phyloP scores from a whole-genome alignment of 2,888 invertebrate genomes.

The Rhyacophila evoluta region DNA sequence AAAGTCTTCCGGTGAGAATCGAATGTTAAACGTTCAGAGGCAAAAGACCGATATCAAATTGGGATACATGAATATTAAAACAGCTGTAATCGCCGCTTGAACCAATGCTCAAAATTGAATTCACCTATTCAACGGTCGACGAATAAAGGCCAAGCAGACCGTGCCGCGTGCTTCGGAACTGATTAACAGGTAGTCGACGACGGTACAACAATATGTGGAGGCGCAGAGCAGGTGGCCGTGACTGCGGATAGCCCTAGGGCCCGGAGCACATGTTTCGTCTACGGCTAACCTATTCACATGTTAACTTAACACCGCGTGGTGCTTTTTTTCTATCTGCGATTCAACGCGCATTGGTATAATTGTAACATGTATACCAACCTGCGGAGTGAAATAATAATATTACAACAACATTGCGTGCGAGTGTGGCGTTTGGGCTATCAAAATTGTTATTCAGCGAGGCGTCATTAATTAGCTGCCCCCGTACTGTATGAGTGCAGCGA shows the following conservation, averaged over 20 bases:
- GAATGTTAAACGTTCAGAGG: too few relatives aligned
- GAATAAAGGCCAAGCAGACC: slow-evolving; percentile 7
- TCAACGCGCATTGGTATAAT: background rate
- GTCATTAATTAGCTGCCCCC: slow-evolving; percentile 13
- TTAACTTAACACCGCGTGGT: slow-evolving; percentile 2
- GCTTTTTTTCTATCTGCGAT: slow-evolving; percentile 12
- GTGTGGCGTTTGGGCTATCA: slow-evolving; percentile 9
- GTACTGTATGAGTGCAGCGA: background rate
- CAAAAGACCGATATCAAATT: too few relatives aligned
- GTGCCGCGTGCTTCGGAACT: background rate
- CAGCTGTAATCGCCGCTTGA: background rate
- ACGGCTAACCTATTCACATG: slow-evolving; percentile 8
- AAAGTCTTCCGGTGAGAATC: too few relatives aligned
- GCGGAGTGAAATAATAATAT: background rate
- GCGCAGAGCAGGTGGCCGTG: slow-evolving; percentile 4
- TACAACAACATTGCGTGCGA: background rate
- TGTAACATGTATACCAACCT: background rate
- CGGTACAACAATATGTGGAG: background rate
- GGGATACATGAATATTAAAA: background rate
- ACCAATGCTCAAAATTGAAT: background rate
- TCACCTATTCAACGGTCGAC: background rate
- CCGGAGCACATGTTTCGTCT: slow-evolving; percentile 11
- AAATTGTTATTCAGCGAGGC: slow-evolving; percentile 3
- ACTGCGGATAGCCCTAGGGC: slow-evolving; percentile 6
- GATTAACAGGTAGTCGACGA: slow-evolving; percentile 11